Evolutionary conservation across 1,140 invertebrate species (phyloP).

Genomic region (Pectinophora gossypiella): DNA sequence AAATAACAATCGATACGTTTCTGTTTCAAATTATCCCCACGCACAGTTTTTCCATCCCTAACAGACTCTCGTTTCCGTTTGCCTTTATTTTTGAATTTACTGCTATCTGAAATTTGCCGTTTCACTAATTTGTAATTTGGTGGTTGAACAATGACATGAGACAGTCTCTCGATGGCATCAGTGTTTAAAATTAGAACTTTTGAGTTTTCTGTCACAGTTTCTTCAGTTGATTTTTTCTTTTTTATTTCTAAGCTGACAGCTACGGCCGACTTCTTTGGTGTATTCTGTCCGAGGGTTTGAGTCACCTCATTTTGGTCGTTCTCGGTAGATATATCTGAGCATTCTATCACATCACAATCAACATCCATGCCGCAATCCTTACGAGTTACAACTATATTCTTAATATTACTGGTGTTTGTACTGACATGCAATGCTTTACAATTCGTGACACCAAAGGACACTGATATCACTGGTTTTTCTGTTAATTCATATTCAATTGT

Average conservation of each 20-base stretch:
- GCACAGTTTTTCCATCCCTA: slow-evolving; percentile 21
- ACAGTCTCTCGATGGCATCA: slow-evolving; percentile 56
- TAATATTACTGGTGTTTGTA: slow-evolving; percentile 38
- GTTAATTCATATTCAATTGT: slow-evolving; percentile 22
- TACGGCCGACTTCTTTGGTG: slow-evolving; percentile 33
- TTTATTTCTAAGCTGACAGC: slow-evolving; percentile 61
- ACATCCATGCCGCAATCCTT: slow-evolving; percentile 31
- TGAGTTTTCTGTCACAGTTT: slow-evolving; percentile 30
- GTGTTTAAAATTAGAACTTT: slow-evolving; percentile 69
- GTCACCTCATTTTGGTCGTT: too few relatives aligned
- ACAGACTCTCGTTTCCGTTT: slow-evolving; percentile 14
- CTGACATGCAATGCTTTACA: slow-evolving; percentile 36
- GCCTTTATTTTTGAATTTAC: slow-evolving; percentile 31
- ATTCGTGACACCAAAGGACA: slow-evolving; percentile 39
- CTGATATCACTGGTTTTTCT: slow-evolving; percentile 26
- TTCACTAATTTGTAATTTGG: slow-evolving; percentile 65
- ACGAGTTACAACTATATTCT: slow-evolving; percentile 30
- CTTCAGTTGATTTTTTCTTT: slow-evolving; percentile 43
- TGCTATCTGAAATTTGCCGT: slow-evolving; percentile 38
- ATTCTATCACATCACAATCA: slow-evolving; percentile 41
- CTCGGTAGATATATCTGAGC: too few relatives aligned
- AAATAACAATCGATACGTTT: slow-evolving; percentile 43
- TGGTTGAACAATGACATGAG: slow-evolving; percentile 62
- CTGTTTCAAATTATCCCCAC: slow-evolving; percentile 42
- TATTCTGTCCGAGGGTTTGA: too few relatives aligned